These are phyloP conservation scores for Sebastes elongatus DNA, from an alignment of 2,797 vertebrate genomes.

Conservation along the genomic window DNA sequence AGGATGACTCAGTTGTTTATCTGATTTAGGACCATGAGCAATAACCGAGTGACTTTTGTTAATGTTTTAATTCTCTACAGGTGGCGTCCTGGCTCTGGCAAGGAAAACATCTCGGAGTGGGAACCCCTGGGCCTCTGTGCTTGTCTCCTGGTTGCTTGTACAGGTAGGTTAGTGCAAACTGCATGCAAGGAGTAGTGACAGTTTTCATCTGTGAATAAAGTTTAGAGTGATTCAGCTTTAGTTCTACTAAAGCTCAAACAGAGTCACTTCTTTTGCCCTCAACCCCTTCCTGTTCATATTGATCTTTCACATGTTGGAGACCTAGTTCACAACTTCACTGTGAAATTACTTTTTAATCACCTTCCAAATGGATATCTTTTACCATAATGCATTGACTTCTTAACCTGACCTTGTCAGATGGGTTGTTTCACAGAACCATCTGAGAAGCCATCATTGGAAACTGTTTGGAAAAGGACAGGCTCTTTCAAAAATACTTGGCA, in stretches of 20 bases:
- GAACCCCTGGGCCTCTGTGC: conserved; percentile 87
- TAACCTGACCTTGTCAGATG: too few relatives aligned
- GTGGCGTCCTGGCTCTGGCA: conserved; percentile 78
- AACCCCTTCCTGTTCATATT: background rate
- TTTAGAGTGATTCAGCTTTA: background rate
- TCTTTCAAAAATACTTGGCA: too few relatives aligned
- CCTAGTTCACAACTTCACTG: background rate
- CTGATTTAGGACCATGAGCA: conserved; percentile 43
- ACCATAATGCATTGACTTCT: too few relatives aligned
- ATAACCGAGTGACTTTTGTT: conserved; percentile 31
- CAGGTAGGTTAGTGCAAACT: conserved; percentile 75
- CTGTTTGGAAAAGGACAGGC: too few relatives aligned
- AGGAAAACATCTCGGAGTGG: conserved; percentile 82
- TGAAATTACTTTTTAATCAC: background rate
- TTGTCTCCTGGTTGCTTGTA: conserved; percentile 86
- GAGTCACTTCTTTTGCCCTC: background rate
- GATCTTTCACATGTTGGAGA: background rate
- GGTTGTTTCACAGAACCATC: too few relatives aligned
- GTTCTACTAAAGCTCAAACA: background rate
- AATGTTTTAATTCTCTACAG: conserved; percentile 60
- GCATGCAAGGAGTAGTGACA: background rate
- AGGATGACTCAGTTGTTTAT: conserved; percentile 64
- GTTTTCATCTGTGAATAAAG: background rate
- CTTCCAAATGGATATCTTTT: background rate
- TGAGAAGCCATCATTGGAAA: too few relatives aligned